These are phyloP conservation scores for Tuberolachnus salignus DNA, from an alignment of 2,888 invertebrate species.

Conservation along the genomic window DNA sequence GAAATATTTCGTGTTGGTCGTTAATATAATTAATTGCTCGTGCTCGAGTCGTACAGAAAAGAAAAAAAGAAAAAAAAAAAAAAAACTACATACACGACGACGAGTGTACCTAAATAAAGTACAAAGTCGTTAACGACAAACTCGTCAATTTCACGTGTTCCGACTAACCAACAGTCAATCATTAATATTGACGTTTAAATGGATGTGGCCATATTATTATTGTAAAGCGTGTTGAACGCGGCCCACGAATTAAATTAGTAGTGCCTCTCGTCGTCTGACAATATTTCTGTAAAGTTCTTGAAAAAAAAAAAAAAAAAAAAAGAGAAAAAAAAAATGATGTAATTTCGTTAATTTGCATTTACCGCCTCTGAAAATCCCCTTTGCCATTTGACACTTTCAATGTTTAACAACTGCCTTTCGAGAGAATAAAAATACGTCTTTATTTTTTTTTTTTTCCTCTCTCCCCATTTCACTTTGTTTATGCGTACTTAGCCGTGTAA, in stretches of 20 bases:
- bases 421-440: constrained; percentile 24
- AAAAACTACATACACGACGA: background rate
- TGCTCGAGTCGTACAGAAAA: background rate
- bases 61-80: background rate
- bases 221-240: background rate
- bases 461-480: constrained; percentile 1
- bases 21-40: background rate
- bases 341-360: constrained; percentile 42
- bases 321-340: background rate
- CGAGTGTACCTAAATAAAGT: too few relatives aligned
- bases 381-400: constrained; percentile 38
- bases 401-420: constrained; percentile 31
- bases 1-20: background rate
- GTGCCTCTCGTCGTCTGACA: background rate
- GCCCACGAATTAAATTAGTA: constrained; percentile 11
- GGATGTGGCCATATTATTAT: background rate
- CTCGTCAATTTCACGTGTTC: background rate
- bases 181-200: constrained; percentile 3
- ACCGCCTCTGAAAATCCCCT: constrained; percentile 22
- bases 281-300: background rate
- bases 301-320: too few relatives aligned
- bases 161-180: background rate
- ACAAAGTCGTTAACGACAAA: background rate
- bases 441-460: background rate
- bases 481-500: constrained; percentile 16